These are phyloP conservation scores for Tricholaema leucomelas DNA, from an alignment of 2,113 vertebrate genomes.

Conservation along the genomic window DNA sequence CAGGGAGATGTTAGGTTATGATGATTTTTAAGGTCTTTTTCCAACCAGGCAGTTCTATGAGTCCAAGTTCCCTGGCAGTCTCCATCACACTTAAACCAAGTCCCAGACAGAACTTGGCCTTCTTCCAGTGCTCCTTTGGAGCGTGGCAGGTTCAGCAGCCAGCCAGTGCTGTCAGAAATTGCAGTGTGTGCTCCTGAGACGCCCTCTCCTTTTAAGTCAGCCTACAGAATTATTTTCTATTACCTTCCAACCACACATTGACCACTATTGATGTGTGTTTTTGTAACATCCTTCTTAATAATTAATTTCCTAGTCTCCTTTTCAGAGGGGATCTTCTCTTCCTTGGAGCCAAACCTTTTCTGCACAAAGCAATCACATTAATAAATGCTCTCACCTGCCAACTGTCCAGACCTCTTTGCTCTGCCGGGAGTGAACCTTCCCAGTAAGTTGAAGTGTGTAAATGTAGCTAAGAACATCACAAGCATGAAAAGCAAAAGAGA, in stretches of 20 bases:
- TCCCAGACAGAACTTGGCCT: background rate
- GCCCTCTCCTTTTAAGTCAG: constrained; percentile 56
- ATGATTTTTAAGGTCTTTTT: too few species aligned
- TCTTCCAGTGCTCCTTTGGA: background rate
- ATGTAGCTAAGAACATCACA: background rate
- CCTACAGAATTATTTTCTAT: constrained; percentile 56
- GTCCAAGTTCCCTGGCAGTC: background rate
- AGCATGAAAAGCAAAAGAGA: background rate
- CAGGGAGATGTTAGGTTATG: too few species aligned
- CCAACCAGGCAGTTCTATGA: too few species aligned
- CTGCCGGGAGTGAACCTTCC: constrained; percentile 22
- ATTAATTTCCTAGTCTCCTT: constrained; percentile 53
- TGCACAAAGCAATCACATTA: background rate
- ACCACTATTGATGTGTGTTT: constrained; percentile 46
- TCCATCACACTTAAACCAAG: background rate
- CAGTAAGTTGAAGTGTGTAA: background rate
- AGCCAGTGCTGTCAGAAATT: constrained; percentile 23
- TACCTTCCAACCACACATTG: constrained; percentile 65
- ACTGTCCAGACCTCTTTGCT: background rate
- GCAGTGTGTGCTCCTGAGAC: constrained; percentile 1
- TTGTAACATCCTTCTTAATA: constrained; percentile 64
- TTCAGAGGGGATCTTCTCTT: constrained; percentile 35
- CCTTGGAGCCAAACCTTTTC: constrained; percentile 38
- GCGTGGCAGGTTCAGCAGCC: background rate
- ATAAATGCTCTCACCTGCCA: constrained; percentile 5